Conservation (phyloP, 1,140 invertebrate species). For the Aphidius gifuensis region DNA sequence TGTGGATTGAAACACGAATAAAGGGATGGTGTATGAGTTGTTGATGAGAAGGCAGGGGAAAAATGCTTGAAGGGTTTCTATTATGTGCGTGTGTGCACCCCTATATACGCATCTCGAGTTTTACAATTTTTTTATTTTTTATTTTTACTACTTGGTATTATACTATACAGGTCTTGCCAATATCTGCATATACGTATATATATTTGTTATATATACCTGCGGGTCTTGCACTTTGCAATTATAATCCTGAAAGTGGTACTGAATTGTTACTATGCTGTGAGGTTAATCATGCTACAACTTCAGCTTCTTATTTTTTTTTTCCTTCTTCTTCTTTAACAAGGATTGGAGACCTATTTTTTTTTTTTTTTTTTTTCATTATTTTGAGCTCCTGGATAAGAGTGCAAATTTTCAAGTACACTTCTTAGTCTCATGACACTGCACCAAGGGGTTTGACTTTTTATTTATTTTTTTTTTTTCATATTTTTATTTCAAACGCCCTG, state of each 20-base stretch:
- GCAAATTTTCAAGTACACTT: conserved; percentile 8
- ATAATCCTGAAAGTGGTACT: conserved; percentile 11
- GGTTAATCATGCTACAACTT: neutral
- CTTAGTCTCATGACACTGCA: neutral
- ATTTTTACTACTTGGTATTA: conserved; percentile 14
- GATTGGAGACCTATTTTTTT: neutral
- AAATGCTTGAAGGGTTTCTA: conserved; percentile 49
- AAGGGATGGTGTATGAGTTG: conserved; percentile 17
- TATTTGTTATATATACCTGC: conserved; percentile 5
- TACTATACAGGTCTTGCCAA: conserved; percentile 37
- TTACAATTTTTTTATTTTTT: conserved; percentile 30
- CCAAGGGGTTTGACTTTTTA: neutral
- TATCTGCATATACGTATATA: conserved; percentile 5
- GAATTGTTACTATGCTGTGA: neutral
- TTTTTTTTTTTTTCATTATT: neutral
- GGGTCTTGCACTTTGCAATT: neutral
- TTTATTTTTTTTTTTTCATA: conserved; percentile 1
- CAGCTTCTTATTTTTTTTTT: neutral
- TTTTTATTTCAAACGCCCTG: neutral
- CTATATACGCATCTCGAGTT: conserved; percentile 25
- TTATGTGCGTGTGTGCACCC: conserved; percentile 43
- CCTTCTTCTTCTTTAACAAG: neutral
- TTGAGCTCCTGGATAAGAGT: conserved; percentile 13
- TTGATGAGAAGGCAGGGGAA: too few species aligned
- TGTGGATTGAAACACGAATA: neutral